phyloP scores from a whole-genome alignment of 92 coral and sea anemone genomes.

The Nematostella vectensis region DNA sequence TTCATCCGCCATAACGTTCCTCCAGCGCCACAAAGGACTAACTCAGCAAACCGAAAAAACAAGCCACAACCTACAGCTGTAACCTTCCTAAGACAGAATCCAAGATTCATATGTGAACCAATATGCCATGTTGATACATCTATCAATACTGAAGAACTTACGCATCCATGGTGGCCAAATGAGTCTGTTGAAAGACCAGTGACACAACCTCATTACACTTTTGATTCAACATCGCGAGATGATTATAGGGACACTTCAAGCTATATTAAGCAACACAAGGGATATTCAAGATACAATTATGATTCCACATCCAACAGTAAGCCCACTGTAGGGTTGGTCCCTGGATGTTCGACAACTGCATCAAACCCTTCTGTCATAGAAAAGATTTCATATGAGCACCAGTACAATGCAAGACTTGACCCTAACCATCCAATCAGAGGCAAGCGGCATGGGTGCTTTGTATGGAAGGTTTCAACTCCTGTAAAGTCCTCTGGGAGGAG shows the following conservation, averaged over 20 bases:
- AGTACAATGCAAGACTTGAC: constrained; percentile 84
- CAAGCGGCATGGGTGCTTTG: constrained; percentile 90
- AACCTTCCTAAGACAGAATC: constrained; percentile 84
- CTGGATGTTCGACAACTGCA: constrained; percentile 15
- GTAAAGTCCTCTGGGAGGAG: constrained; percentile 4
- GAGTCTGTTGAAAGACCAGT: constrained; percentile 49
- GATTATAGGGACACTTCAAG: constrained; percentile 44
- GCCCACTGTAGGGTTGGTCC: constrained; percentile 26
- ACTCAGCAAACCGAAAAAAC: constrained; percentile 72
- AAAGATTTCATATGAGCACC: constrained; percentile 91
- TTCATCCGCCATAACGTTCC: constrained; percentile 64
- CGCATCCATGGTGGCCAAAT: constrained; percentile 88
- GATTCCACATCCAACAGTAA: constrained; percentile 17
- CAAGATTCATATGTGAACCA: constrained; percentile 86
- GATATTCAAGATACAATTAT: constrained; percentile 16
- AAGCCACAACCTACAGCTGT: constrained; percentile 89
- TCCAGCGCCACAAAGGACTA: constrained; percentile 52
- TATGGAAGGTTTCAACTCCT: constrained; percentile 54
- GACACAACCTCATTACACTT: constrained; percentile 53
- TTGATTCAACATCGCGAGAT: constrained; percentile 78
- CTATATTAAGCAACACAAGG: constrained; percentile 16
- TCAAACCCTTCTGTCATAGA: constrained; percentile 28
- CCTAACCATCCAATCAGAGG: constrained; percentile 88
- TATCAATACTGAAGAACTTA: constrained; percentile 19
- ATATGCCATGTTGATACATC: constrained; percentile 75